Percentiles rank a stretch among this genome's conserved stretches.
phyloP scores from a whole-genome alignment of 1,140 invertebrate species.

The Drosophila triauraria region DNA sequence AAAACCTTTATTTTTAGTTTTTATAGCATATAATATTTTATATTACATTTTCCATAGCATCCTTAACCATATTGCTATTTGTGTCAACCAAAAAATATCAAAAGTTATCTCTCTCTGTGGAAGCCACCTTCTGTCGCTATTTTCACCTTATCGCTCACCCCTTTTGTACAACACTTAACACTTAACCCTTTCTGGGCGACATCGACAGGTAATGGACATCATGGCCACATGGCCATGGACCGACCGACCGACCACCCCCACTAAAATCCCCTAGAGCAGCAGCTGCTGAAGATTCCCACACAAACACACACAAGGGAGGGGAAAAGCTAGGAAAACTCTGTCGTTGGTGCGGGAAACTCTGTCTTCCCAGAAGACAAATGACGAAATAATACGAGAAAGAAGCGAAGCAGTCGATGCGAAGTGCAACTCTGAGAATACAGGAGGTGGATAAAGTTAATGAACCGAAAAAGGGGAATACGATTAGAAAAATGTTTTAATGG shows the following conservation, averaged over 20 bases:
- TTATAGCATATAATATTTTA: too few relatives aligned
- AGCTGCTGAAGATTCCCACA: slow-evolving; percentile 52
- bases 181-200: slow-evolving; percentile 4
- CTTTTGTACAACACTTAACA: slow-evolving; percentile 21
- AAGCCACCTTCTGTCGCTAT: slow-evolving; percentile 1
- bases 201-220: slow-evolving; percentile 25
- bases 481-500: not conserved
- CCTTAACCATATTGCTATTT: not conserved
- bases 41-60: too few relatives aligned
- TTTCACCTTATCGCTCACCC: slow-evolving; percentile 13
- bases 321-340: not conserved
- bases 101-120: too few relatives aligned
- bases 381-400: slow-evolving; percentile 9
- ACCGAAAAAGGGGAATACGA: not conserved
- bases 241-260: slow-evolving; percentile 6
- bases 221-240: not conserved
- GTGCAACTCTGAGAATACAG: slow-evolving; percentile 6
- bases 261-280: slow-evolving; percentile 21
- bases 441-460: slow-evolving; percentile 6
- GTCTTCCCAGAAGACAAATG: slow-evolving; percentile 13
- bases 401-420: not conserved
- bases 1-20: not conserved
- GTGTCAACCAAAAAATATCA: not conserved
- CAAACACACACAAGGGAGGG: not conserved
- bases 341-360: not conserved